Evolutionary conservation across 1,140 invertebrate genomes (phyloP), one percentile per base, ranked within the genome.

Genomic region (Oreohelix idahoensis): DNA sequence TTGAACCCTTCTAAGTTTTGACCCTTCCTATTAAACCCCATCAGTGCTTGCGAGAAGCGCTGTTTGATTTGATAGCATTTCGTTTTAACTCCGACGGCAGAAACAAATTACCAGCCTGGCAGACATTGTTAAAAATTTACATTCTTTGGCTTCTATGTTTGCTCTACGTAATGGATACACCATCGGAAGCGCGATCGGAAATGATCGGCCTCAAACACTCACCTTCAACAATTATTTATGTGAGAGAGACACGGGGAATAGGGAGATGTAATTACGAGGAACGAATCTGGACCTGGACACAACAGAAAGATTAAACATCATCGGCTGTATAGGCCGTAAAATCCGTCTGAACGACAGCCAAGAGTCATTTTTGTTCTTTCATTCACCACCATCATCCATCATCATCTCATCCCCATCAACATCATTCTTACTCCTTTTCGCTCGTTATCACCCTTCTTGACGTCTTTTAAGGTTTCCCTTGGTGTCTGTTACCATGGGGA

Each of bases 41-140:
- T 66, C 63, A 66, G 20, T 66, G 63, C 32, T n/a, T 32, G 29
- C 1, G n/a, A n/a, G n/a, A 32, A 66, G 5, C 63, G 32, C 63
- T 8, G 17, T 66, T 66, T 66, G 63, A 66, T 66, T 66, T 66
- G 63, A 66, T 32, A 29, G 29, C 63, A 23, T 66, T 66, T 26
- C 32, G 29, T 29, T 29, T 66, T 32, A 66, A n/a, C 63, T 4
- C 1, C 32, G 63, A 8, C n/a, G n/a, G 32, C 63, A n/a, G 63
- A 66, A 32, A 66, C 63, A 66, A 66, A 66, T 66, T 66, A 66
- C 63, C 63, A 66, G 63, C 63, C n/a, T 29, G 5, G 63, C 63
- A 17, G 63, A 66, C 29, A 66, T 66, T 66, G 63, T 35, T 66
- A n/a, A 32, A 66, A 29, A 66, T 66, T 66, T 66, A n/a, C 29